phyloP scores from a whole-genome alignment of 2,113 vertebrate species.

The Limanda limanda region DNA sequence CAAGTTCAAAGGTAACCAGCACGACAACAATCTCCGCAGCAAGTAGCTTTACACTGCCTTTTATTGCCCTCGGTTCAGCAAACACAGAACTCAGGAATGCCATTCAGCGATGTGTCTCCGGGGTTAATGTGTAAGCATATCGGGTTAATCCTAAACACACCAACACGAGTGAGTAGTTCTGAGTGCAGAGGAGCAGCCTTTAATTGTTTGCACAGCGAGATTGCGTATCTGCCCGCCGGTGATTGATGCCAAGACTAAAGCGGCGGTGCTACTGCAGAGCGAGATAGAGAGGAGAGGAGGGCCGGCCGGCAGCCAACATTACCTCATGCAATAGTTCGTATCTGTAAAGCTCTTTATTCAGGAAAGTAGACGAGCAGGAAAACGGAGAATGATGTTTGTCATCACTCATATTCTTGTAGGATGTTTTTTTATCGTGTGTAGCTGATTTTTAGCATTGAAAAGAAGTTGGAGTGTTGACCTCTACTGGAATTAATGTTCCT shows the following conservation, averaged over 20 bases:
- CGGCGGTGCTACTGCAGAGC: slow-evolving; percentile 53
- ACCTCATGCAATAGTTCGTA: slow-evolving; percentile 45
- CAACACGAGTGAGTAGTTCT: slow-evolving; percentile 69
- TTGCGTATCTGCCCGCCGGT: slow-evolving; percentile 68
- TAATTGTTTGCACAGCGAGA: slow-evolving; percentile 83
- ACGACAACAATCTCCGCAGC: slow-evolving; percentile 2
- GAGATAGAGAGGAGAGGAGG: neutral
- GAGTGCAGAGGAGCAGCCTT: slow-evolving; percentile 72
- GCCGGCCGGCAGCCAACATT: slow-evolving; percentile 36
- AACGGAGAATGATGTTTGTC: neutral
- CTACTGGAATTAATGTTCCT: slow-evolving; percentile 19
- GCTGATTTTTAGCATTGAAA: neutral
- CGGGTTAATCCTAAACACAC: slow-evolving; percentile 73
- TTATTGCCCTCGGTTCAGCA: slow-evolving; percentile 51
- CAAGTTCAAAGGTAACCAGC: slow-evolving; percentile 54
- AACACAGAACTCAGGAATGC: slow-evolving; percentile 64
- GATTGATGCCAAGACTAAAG: slow-evolving; percentile 70
- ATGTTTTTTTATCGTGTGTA: too few relatives aligned
- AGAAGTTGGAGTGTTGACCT: neutral
- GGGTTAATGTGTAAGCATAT: slow-evolving; percentile 77
- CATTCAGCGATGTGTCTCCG: slow-evolving; percentile 43
- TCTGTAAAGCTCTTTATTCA: slow-evolving; percentile 23
- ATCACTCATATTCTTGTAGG: too few relatives aligned
- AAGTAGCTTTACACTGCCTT: slow-evolving; percentile 36
- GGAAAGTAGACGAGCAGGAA: neutral